Evolutionary conservation across 2,888 invertebrate genomes (phyloP).

Genomic region (Rhagonycha lutea): DNA sequence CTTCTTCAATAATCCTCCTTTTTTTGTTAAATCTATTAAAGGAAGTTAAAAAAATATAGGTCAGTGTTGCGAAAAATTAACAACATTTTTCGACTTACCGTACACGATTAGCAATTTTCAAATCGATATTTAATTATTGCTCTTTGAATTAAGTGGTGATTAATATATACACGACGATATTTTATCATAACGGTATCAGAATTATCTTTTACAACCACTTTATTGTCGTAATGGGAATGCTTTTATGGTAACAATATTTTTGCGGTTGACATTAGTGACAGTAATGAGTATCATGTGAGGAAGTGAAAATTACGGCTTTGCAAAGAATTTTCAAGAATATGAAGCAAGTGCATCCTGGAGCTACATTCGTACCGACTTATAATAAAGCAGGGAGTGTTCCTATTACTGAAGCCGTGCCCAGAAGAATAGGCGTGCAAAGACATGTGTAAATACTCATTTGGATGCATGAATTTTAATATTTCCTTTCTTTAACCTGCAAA

Average conservation of each 20-base stretch:
- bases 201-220: not conserved
- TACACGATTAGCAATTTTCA: not conserved
- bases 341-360: conserved; percentile 24
- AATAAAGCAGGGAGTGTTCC: conserved; percentile 32
- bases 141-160: not conserved
- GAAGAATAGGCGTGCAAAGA: conserved; percentile 33
- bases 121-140: not conserved
- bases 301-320: conserved; percentile 18
- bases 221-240: not conserved
- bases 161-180: not conserved
- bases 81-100: no score
- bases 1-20: not conserved
- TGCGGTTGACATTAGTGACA: not conserved
- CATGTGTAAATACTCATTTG: conserved; percentile 34
- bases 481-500: conserved; percentile 17
- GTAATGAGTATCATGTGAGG: conserved; percentile 15
- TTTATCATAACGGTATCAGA: not conserved
- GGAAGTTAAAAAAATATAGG: no score
- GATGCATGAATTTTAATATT: conserved; percentile 29
- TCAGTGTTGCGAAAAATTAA: no score
- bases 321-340: conserved; percentile 2
- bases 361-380: conserved; percentile 24
- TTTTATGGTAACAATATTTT: not conserved
- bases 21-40: no score
- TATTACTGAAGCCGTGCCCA: conserved; percentile 32